Evolutionary conservation across 2,113 vertebrate genomes (phyloP).

Genomic region (Arothron firmamentum): DNA sequence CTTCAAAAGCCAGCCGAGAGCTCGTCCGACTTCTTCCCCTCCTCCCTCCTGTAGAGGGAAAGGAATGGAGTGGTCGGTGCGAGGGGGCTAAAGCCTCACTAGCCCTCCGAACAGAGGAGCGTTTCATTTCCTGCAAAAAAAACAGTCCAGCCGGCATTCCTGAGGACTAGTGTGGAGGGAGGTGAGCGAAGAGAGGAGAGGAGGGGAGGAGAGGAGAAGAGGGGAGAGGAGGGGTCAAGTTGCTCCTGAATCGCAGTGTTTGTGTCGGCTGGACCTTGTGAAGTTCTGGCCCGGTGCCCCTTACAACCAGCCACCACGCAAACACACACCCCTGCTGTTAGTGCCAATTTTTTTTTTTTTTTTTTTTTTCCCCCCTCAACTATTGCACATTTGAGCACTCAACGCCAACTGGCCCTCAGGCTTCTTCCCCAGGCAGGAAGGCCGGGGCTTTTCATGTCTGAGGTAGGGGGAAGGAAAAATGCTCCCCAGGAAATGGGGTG

Average conservation of each 20-base stretch:
- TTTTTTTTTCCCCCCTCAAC: background rate
- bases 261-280: constrained; percentile 76
- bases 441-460: constrained; percentile 82
- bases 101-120: constrained; percentile 78
- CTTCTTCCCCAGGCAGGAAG: constrained; percentile 81
- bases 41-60: constrained; percentile 33
- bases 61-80: constrained; percentile 34
- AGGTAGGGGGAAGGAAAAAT: constrained; percentile 74
- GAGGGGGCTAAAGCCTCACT: constrained; percentile 42
- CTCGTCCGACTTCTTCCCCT: constrained; percentile 47
- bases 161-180: constrained; percentile 71
- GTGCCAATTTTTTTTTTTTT: constrained; percentile 1
- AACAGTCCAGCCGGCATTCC: too few species aligned
- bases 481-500: constrained; percentile 83
- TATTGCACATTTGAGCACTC: constrained; percentile 48
- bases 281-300: constrained; percentile 74
- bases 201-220: constrained; percentile 19
- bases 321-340: constrained; percentile 54
- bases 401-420: constrained; percentile 67
- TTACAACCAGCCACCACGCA: constrained; percentile 43
- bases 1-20: constrained; percentile 74
- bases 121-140: constrained; percentile 80
- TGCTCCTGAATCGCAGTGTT: constrained; percentile 80
- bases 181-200: constrained; percentile 7
- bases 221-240: constrained; percentile 63